Percentiles rank a stretch among this genome's conserved stretches.
These are phyloP conservation scores for Bombus sylvicola DNA, from an alignment of 1,140 invertebrate species.

Conservation along the genomic window DNA sequence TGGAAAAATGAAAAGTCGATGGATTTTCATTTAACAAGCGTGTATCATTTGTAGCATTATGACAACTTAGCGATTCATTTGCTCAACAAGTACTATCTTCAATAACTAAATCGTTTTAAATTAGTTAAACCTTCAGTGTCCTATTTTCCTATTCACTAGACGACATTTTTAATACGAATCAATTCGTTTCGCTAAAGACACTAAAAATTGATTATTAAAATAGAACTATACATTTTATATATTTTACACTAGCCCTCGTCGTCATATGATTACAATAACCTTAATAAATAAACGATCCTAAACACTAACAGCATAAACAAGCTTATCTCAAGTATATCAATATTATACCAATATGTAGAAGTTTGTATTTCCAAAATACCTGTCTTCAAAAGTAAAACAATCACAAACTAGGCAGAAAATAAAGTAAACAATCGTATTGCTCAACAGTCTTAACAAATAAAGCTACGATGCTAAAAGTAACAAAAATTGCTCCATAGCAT, in stretches of 20 bases:
- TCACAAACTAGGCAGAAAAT: no score
- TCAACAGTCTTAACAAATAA: background rate
- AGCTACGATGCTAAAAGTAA: background rate
- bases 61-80: background rate
- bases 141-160: background rate
- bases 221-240: background rate
- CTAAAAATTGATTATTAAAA: background rate
- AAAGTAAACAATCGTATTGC: no score
- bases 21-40: background rate
- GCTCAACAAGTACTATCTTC: background rate
- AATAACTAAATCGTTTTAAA: background rate
- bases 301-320: no score
- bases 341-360: no score
- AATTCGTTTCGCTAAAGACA: background rate
- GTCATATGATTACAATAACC: accelerated
- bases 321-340: no score
- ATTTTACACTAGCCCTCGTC: background rate
- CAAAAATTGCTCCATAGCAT: background rate
- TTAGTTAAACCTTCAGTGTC: background rate
- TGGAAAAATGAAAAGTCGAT: background rate
- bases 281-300: background rate
- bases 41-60: background rate
- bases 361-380: no score
- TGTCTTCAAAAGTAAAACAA: no score
- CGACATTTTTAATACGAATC: background rate